A percentile compares a stretch with the other conserved stretches of the same genome.
Conservation (phyloP, 2,888 invertebrate species). For the Drosophila suboccidentalis region DNA sequence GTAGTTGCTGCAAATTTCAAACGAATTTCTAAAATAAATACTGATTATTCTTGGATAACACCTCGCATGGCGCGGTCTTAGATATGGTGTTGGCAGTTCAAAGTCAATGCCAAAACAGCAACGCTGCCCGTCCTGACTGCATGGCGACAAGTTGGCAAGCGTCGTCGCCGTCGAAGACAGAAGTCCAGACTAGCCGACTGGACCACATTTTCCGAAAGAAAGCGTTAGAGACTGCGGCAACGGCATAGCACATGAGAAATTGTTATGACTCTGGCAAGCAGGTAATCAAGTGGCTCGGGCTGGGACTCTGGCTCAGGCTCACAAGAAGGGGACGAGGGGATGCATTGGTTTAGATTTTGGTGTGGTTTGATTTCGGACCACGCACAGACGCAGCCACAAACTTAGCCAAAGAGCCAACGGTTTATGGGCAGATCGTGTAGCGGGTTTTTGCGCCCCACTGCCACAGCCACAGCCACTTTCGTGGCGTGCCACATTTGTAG, state of each 20-base stretch:
- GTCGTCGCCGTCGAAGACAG: constrained; percentile 26
- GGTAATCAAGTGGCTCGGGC: constrained; percentile 14
- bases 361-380: constrained; percentile 63
- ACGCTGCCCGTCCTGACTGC: constrained; percentile 38
- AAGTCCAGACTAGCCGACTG: constrained; percentile 60
- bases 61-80: constrained; percentile 50
- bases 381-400: constrained; percentile 33
- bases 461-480: constrained; percentile 58
- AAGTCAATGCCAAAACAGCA: constrained; percentile 66
- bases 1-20: too few relatives aligned
- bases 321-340: constrained; percentile 44
- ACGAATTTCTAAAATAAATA: too few relatives aligned
- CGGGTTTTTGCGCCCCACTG: constrained; percentile 62
- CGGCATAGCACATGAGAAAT: constrained; percentile 52
- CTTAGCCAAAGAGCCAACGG: constrained; percentile 38
- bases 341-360: constrained; percentile 60
- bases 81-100: constrained; percentile 49
- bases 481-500: constrained; percentile 58
- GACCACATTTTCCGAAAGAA: constrained; percentile 83
- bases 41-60: constrained; percentile 2
- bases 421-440: constrained; percentile 67
- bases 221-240: constrained; percentile 44
- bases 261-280: constrained; percentile 59
- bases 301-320: neutral
- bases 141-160: constrained; percentile 56